Evolutionary conservation across 1,140 invertebrate species (phyloP).

Genomic region (Bombus waltoni): DNA sequence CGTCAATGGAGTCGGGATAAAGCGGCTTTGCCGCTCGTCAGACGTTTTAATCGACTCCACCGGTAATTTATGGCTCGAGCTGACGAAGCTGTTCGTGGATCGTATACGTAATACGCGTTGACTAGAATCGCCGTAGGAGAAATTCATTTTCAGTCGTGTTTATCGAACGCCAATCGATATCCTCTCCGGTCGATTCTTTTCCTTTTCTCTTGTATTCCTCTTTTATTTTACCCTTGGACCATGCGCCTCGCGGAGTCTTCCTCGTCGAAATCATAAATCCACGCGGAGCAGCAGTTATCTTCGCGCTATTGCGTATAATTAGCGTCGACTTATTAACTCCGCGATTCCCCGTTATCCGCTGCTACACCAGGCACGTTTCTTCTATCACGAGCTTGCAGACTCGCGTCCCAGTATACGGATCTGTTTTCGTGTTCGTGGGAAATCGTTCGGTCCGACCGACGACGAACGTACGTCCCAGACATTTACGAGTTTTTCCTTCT

Average conservation of each 20-base stretch:
- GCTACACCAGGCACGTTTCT: background rate
- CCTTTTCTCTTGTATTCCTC: background rate
- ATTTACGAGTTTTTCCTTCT: background rate
- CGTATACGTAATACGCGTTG: constrained; percentile 5
- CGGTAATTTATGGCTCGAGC: constrained; percentile 57
- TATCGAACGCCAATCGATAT: background rate
- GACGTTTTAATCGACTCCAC: constrained; percentile 68
- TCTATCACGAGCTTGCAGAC: background rate
- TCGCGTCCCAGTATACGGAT: background rate
- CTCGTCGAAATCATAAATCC: constrained; percentile 43
- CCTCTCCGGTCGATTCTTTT: constrained; percentile 8
- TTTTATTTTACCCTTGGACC: too few species aligned
- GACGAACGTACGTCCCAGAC: background rate
- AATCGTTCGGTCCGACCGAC: background rate
- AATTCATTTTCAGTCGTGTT: constrained; percentile 11
- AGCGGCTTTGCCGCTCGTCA: constrained; percentile 6
- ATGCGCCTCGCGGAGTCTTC: too few species aligned
- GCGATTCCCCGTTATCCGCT: constrained; percentile 15
- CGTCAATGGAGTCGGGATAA: background rate
- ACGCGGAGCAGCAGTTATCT: constrained; percentile 11
- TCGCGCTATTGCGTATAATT: constrained; percentile 46
- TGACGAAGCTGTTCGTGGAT: constrained; percentile 51
- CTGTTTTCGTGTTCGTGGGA: constrained; percentile 1
- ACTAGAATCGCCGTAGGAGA: background rate
- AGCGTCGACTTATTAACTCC: constrained; percentile 49